Percentiles rank a stretch among this genome's conserved stretches.
Evolutionary conservation across 2,113 vertebrate genomes (phyloP).

Genomic region (Callopanchax toddi): DNA sequence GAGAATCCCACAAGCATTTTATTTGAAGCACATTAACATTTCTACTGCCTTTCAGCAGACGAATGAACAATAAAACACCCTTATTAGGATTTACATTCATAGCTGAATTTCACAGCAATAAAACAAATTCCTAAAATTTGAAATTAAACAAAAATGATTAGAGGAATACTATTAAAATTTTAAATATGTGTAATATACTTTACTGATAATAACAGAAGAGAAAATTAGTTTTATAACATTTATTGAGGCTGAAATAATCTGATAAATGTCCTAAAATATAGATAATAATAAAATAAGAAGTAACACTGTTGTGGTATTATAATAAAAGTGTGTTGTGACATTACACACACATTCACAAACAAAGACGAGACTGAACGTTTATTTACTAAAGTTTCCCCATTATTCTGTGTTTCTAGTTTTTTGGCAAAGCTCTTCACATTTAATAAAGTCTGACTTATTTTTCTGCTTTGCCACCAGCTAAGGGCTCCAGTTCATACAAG

Average conservation of each 20-base stretch:
- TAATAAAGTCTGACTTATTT: background rate
- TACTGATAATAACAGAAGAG: background rate
- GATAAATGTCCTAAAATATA: background rate
- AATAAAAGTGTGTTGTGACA: slow-evolving; percentile 8
- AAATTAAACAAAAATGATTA: slow-evolving; percentile 2
- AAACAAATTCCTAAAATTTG: background rate
- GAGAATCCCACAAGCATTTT: background rate
- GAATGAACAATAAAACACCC: background rate
- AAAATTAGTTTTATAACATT: slow-evolving; percentile 4
- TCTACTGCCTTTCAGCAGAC: background rate
- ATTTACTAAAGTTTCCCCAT: background rate
- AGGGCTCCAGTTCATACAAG: background rate
- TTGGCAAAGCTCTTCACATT: background rate
- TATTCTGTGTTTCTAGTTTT: background rate
- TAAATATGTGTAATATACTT: too few species aligned
- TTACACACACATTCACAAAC: slow-evolving; percentile 8
- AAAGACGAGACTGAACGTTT: background rate
- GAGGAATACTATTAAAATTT: background rate
- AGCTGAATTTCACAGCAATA: background rate
- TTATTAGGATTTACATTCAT: background rate
- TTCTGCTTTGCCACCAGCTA: too few species aligned
- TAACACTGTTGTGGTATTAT: slow-evolving; percentile 68
- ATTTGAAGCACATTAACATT: slow-evolving; percentile 6
- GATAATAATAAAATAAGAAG: slow-evolving; percentile 4
- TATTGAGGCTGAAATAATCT: background rate